Evolutionary conservation across 2,888 invertebrate genomes (phyloP).

Genomic region (Frankliniella fusca): DNA sequence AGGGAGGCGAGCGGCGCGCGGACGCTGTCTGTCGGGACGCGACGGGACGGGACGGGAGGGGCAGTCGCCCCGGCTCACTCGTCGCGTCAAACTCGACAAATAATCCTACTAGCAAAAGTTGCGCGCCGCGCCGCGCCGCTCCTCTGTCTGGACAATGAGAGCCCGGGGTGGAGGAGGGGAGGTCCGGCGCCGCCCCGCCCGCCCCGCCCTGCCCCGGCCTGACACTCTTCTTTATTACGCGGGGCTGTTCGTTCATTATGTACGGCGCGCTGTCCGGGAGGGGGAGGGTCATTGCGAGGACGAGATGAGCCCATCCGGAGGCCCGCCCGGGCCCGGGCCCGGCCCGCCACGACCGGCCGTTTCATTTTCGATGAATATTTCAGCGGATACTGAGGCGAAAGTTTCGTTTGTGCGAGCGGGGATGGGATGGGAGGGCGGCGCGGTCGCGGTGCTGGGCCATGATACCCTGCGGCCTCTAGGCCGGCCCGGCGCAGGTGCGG

Average conservation of each 20-base stretch:
- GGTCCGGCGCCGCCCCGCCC: background rate
- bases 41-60: background rate
- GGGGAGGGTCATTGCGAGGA: background rate
- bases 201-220: background rate
- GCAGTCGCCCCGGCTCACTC: too few relatives aligned
- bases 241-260: conserved; percentile 19
- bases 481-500: too few relatives aligned
- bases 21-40: background rate
- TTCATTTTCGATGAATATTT: background rate
- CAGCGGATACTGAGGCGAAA: background rate
- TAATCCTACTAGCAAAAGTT: background rate
- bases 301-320: background rate
- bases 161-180: background rate
- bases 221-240: conserved; percentile 18
- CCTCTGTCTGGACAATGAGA: background rate
- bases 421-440: background rate
- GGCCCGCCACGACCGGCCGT: background rate
- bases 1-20: background rate
- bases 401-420: background rate
- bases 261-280: background rate
- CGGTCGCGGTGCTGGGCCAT: too few relatives aligned
- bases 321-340: too few relatives aligned
- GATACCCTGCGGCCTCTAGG: too few relatives aligned
- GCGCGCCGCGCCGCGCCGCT: background rate
- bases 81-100: background rate